Conservation (phyloP, 2,113 vertebrate genomes). For the Grammomys dolichurus region DNA sequence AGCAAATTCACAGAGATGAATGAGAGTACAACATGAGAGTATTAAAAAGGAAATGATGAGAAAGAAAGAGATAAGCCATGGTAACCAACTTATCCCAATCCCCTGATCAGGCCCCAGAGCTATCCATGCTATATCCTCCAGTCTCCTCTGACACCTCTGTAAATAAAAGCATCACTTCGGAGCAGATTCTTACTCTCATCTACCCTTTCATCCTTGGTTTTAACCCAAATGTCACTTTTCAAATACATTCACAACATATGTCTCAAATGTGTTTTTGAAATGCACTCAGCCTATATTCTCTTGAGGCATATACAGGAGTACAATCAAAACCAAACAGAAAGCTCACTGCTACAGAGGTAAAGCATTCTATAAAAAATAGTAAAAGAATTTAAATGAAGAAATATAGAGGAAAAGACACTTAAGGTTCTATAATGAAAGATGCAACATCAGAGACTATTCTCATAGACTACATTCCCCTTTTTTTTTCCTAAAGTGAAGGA, state of each 20-base stretch:
- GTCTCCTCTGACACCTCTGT: not conserved
- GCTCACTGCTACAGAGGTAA: not conserved
- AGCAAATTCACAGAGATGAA: not conserved
- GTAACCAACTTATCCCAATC: not conserved
- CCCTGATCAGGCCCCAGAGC: not conserved
- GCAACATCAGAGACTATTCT: not conserved
- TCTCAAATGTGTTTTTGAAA: not conserved
- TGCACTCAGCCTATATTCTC: not conserved
- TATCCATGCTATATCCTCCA: not conserved
- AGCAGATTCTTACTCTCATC: not conserved
- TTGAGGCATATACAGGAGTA: not conserved
- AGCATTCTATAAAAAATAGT: not conserved
- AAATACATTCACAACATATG: not conserved
- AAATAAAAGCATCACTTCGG: not conserved
- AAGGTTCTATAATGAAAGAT: not conserved
- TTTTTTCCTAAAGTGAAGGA: not conserved
- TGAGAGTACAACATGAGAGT: not conserved
- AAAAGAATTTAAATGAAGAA: not conserved
- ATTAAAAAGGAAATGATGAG: not conserved
- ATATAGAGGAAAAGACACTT: not conserved
- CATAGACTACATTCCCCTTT: not conserved
- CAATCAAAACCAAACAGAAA: not conserved
- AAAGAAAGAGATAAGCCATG: not conserved
- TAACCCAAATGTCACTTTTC: not conserved
- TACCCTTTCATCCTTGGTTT: not conserved